Percentiles rank a stretch among this genome's conserved stretches.
These are phyloP conservation scores for Thalassophryne amazonica DNA, from an alignment of 2,797 vertebrate species.

Conservation along the genomic window DNA sequence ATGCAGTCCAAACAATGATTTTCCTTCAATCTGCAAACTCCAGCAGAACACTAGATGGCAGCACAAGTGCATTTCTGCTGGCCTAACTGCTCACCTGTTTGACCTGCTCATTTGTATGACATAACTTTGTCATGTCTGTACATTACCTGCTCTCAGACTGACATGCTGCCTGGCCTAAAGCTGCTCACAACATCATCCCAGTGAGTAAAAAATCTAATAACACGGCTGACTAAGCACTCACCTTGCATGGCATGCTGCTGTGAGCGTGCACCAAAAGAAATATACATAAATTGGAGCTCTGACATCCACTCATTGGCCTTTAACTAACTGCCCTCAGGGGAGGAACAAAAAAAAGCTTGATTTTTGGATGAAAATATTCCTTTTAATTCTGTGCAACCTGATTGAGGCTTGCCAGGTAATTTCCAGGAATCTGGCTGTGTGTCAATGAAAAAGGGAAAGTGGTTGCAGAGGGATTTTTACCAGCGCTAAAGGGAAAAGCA, in stretches of 20 bases:
- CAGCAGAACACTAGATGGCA: slow-evolving; percentile 65
- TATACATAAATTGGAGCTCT: slow-evolving; percentile 71
- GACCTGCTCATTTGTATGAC: slow-evolving; percentile 34
- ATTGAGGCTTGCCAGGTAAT: slow-evolving; percentile 59
- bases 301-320: slow-evolving; percentile 60
- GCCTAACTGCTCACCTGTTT: slow-evolving; percentile 6
- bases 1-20: slow-evolving; percentile 26
- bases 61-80: slow-evolving; percentile 31
- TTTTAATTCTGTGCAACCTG: slow-evolving; percentile 61
- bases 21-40: not conserved
- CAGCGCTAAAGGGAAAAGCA: slow-evolving; percentile 25
- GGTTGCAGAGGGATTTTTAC: slow-evolving; percentile 38
- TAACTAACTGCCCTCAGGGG: slow-evolving; percentile 42
- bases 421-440: slow-evolving; percentile 51
- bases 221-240: slow-evolving; percentile 76
- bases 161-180: slow-evolving; percentile 34
- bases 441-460: slow-evolving; percentile 53
- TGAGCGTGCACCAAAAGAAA: slow-evolving; percentile 63
- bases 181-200: slow-evolving; percentile 21
- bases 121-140: slow-evolving; percentile 42
- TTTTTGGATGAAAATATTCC: slow-evolving; percentile 53
- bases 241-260: slow-evolving; percentile 67
- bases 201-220: slow-evolving; percentile 69
- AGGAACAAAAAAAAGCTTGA: slow-evolving; percentile 37
- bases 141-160: slow-evolving; percentile 38